Evolutionary conservation across 2,888 invertebrate species (phyloP).

Genomic region (Drymonia ruficornis): DNA sequence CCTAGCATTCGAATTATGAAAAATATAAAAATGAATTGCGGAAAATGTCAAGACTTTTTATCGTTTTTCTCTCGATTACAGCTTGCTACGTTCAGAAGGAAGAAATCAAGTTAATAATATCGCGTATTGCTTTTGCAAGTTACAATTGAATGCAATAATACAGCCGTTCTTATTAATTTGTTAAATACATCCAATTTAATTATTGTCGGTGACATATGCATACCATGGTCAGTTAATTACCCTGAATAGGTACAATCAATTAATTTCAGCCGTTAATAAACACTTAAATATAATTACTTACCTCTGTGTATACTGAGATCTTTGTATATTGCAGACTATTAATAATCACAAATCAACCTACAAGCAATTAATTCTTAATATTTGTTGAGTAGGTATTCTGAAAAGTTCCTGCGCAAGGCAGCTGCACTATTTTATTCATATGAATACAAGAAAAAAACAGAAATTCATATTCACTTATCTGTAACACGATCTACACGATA

Average conservation of each 20-base stretch:
- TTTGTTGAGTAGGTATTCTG: not conserved
- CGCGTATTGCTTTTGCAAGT: no score
- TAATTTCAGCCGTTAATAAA: constrained; percentile 13
- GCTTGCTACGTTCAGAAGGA: no score
- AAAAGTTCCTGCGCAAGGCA: constrained; percentile 8
- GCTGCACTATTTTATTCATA: constrained; percentile 9
- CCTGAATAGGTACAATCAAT: no score
- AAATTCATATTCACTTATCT: constrained; percentile 11
- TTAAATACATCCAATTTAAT: no score
- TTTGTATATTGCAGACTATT: not conserved
- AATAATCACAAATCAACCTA: no score
- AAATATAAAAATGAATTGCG: not conserved
- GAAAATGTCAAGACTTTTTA: not conserved
- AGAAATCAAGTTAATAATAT: no score
- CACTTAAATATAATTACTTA: not conserved
- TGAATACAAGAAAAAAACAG: constrained; percentile 2
- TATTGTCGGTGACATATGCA: constrained; percentile 9
- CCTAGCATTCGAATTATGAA: constrained; percentile 30
- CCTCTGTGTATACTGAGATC: not conserved
- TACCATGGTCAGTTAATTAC: not conserved
- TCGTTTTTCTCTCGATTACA: not conserved
- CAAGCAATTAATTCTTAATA: no score
- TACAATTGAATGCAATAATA: no score
- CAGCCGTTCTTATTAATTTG: no score
- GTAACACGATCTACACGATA: constrained; percentile 29